These are phyloP conservation scores for Euproctis similis DNA, from an alignment of 2,888 invertebrate genomes.

Conservation along the genomic window DNA sequence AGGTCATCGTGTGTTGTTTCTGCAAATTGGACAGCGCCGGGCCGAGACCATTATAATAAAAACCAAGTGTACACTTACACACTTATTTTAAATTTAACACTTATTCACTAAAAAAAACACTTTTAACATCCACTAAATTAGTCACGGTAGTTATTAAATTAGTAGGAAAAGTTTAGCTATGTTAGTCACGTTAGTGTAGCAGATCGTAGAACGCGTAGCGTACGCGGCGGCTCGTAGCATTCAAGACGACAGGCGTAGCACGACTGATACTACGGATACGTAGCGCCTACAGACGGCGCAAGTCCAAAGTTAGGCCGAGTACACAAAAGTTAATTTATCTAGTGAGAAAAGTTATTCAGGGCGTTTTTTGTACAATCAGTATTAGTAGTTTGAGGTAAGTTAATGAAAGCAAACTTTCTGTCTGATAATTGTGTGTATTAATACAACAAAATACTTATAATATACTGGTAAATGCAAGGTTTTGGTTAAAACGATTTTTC, in stretches of 20 bases:
- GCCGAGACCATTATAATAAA: conserved; percentile 35
- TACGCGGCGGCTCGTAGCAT: conserved; percentile 42
- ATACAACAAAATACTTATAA: too few species aligned
- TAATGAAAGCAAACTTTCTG: too few species aligned
- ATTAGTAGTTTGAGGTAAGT: background rate
- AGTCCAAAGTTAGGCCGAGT: conserved; percentile 34
- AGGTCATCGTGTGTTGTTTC: conserved; percentile 57
- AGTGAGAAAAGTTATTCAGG: conserved; percentile 13
- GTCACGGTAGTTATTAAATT: conserved; percentile 5
- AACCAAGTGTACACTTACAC: conserved; percentile 35
- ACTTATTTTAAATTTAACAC: conserved; percentile 32
- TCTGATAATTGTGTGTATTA: too few species aligned
- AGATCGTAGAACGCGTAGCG: conserved; percentile 34
- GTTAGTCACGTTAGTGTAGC: conserved; percentile 16
- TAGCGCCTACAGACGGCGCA: conserved; percentile 47
- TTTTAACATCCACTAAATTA: conserved; percentile 7
- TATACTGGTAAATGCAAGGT: too few species aligned
- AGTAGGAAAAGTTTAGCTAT: conserved; percentile 29
- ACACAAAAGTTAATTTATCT: conserved; percentile 20
- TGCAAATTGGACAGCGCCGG: conserved; percentile 41
- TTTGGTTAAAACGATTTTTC: too few species aligned
- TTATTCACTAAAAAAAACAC: conserved; percentile 29
- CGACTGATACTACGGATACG: conserved; percentile 47
- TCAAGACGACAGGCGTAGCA: conserved; percentile 46
- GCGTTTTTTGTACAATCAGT: conserved; percentile 5